phyloP scores from a whole-genome alignment of 1,140 invertebrate genomes.

The Akabosia matsudoensis region DNA sequence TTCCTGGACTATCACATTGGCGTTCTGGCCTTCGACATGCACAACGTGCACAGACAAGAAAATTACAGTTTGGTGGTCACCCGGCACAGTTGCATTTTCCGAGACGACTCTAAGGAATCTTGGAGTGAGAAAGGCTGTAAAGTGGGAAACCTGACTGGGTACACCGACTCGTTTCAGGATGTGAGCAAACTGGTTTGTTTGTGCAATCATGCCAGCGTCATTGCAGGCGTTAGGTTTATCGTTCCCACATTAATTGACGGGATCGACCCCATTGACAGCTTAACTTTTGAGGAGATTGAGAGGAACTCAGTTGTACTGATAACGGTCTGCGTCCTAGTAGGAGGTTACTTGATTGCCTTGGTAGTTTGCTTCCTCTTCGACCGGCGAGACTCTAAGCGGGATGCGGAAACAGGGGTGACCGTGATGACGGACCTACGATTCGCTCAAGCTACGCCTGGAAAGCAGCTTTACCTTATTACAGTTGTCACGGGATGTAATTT shows the following conservation, averaged over 20 bases:
- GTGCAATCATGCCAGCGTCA: slow-evolving; percentile 26
- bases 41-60: neutral
- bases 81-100: slow-evolving; percentile 10
- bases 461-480: slow-evolving; percentile 28
- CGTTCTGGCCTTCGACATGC: neutral
- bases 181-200: neutral
- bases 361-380: slow-evolving; percentile 25
- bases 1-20: neutral
- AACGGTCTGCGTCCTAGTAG: slow-evolving; percentile 21
- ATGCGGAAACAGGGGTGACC: slow-evolving; percentile 23
- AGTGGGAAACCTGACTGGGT: neutral
- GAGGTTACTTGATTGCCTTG: slow-evolving; percentile 10
- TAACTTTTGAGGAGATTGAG: neutral
- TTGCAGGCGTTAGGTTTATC: slow-evolving; percentile 12
- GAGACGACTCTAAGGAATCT: slow-evolving; percentile 7
- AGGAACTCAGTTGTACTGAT: slow-evolving; percentile 22
- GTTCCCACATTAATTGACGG: slow-evolving; percentile 13
- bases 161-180: neutral
- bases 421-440: slow-evolving; percentile 35
- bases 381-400: neutral
- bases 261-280: neutral
- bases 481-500: slow-evolving; percentile 33
- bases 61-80: slow-evolving; percentile 14
- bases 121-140: slow-evolving; percentile 24
- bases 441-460: neutral